Evolutionary conservation across 2,797 vertebrate genomes (phyloP), one percentile per base, ranked within the genome.

Genomic region (Telmatherina bonti): DNA sequence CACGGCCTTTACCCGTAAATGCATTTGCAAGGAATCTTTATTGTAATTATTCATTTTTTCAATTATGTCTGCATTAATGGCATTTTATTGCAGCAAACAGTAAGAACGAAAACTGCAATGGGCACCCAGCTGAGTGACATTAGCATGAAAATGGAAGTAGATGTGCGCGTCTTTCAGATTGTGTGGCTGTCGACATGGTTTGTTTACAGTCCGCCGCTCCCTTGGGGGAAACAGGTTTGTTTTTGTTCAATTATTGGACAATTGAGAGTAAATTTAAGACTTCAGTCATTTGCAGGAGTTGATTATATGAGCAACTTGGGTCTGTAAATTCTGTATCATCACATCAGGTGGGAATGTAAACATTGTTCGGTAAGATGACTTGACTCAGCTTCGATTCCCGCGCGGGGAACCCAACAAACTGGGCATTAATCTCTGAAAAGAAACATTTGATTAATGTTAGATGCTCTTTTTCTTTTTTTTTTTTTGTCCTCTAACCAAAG

Each of bases 381-480:
- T 3, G 24, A 67, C 62, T 70, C 35, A 38, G 36, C 16, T 15
- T 18, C 36, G 51, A 60, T 56, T 65, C 80, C 70, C n/a, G n/a
- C n/a, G n/a, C n/a, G n/a, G n/a, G n/a, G n/a, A 22, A 53, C 35
- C 54, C 2, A 7, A 29, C 26, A 51, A 30, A 65, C 2, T 0
- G 4, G 1, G 43, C 4, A 0, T 8, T 38, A 45, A 63, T 26
- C 22, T 27, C 59, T 33, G 20, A 52, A 0, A 0, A 29, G 24
- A 20, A 29, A 13, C 26, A 43, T 12, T 7, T 1, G n/a, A n/a
- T n/a, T n/a, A n/a, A n/a, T n/a, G n/a, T n/a, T n/a, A n/a, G n/a
- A n/a, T n/a, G n/a, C n/a, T 43, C 8, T 1, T 43, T 18, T 58
- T 29, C 5, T 5, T 7, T 7, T 58, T 24, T 0, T 18, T 35